Base-by-base conservation (phyloP, 1,140 invertebrate species). In the Sycobia sp. region DNA sequence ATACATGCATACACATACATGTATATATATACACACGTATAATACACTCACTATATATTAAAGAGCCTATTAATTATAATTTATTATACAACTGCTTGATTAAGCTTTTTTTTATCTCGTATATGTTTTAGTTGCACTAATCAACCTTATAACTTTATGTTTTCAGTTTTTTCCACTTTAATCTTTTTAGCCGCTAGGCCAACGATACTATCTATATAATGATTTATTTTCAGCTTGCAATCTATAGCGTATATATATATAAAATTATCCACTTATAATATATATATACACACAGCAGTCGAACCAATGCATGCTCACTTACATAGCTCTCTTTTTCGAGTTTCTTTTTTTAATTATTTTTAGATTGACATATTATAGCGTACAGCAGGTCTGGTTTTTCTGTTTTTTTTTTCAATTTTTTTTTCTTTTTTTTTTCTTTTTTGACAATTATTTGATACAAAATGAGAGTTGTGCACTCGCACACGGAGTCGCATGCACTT, bases 401-500 rank as follows among this genome's bases (percentile, higher is more conserved):
- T 16, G 38, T 32, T 10, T 16, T 32, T 49, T 49, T 49, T n/a
- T 38, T 32, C 32, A 32, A 18, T 49, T 49, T 32, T 4, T 10
- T 49, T 49, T 18, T 16, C 7, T 16, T 5, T 32, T 49, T 49
- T 32, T 32, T 32, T 49, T 49, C 1, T 49, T 32, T 49, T n/a
- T n/a, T n/a, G n/a, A n/a, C n/a, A n/a, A n/a, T n/a, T n/a, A n/a
- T n/a, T n/a, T n/a, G n/a, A n/a, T n/a, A n/a, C n/a, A n/a, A n/a
- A n/a, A n/a, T n/a, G n/a, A n/a, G n/a, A n/a, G n/a, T 51, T 51
- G 20, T 36, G 29, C 29, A 32, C 70, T 73, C 69, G 69, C 70
- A 25, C 55, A 67, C 44, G 61, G 25, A 58, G 68, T 69, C 72
- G 73, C 67, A 72, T 67, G 69, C 69, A 73, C 68, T 57, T 71